Evolutionary conservation across 1,140 invertebrate genomes (phyloP).

Genomic region (Tetragnatha versicolor): DNA sequence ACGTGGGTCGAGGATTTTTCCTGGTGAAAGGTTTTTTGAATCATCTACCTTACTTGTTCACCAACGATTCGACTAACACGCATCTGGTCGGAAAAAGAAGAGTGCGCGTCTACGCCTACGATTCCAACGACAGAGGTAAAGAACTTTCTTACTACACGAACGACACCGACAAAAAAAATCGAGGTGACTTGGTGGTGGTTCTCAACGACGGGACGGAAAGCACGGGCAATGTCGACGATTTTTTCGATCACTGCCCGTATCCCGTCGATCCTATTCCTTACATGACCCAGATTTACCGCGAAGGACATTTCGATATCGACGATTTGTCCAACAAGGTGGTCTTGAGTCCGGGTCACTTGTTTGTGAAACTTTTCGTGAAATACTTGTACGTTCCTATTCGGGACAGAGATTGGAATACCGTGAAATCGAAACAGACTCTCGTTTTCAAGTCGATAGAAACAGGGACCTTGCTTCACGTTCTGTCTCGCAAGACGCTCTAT

Average conservation of each 20-base stretch:
- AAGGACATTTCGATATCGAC: neutral
- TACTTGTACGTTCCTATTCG: neutral
- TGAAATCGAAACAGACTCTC: neutral
- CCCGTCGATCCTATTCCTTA: neutral
- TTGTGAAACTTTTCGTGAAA: neutral
- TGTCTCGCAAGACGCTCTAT: neutral
- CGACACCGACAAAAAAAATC: neutral
- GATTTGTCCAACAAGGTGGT: neutral
- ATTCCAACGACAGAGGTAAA: neutral
- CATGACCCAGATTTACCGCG: neutral
- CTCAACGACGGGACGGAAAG: neutral
- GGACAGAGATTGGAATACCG: neutral
- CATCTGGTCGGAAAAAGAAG: neutral
- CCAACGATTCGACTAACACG: constrained; percentile 8
- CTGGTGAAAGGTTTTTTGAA: neutral
- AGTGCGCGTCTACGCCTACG: neutral
- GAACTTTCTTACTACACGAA: neutral
- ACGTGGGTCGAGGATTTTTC: neutral
- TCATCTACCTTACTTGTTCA: constrained; percentile 6
- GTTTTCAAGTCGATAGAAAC: neutral
- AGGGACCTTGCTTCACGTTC: neutral
- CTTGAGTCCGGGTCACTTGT: neutral
- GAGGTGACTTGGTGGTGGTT: neutral
- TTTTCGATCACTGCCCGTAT: constrained; percentile 1
- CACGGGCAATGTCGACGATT: neutral